These are phyloP conservation scores for Alouatta palliata DNA, from an alignment of 2,113 vertebrate species.

Conservation along the genomic window DNA sequence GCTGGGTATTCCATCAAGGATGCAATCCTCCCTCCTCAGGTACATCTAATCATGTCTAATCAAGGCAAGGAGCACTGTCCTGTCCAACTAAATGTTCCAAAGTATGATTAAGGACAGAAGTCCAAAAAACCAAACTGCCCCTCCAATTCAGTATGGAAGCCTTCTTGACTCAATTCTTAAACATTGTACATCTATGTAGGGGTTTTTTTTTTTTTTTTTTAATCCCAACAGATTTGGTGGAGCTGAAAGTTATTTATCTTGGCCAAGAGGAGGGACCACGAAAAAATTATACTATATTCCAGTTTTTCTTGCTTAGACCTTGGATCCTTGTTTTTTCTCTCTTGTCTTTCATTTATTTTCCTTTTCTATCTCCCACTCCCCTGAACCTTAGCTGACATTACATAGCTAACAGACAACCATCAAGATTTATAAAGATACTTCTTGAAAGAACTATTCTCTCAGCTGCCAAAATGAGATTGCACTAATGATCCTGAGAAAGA, in stretches of 20 bases:
- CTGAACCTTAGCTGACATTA: not conserved
- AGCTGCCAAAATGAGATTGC: not conserved
- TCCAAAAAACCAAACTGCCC: not conserved
- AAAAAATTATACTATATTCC: not conserved
- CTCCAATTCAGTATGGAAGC: not conserved
- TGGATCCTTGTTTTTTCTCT: not conserved
- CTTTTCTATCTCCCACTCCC: not conserved
- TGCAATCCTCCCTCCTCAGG: not conserved
- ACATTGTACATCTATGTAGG: not conserved
- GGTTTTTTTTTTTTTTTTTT: not conserved
- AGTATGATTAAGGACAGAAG: not conserved
- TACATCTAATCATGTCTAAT: not conserved
- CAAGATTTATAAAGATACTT: not conserved
- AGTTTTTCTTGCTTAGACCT: not conserved
- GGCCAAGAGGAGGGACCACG: not conserved
- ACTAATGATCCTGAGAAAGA: not conserved
- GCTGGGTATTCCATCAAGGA: not conserved
- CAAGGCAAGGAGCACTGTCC: not conserved
- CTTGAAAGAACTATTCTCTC: not conserved
- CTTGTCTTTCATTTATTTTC: not conserved
- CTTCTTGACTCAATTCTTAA: not conserved
- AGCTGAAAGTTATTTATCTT: conserved; percentile 32
- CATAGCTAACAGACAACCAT: not conserved
- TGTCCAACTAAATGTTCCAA: not conserved
- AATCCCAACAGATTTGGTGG: not conserved